Percentiles rank a stretch among this genome's conserved stretches.
Evolutionary conservation across 2,888 invertebrate species (phyloP).

Genomic region (Lithodes maja): DNA sequence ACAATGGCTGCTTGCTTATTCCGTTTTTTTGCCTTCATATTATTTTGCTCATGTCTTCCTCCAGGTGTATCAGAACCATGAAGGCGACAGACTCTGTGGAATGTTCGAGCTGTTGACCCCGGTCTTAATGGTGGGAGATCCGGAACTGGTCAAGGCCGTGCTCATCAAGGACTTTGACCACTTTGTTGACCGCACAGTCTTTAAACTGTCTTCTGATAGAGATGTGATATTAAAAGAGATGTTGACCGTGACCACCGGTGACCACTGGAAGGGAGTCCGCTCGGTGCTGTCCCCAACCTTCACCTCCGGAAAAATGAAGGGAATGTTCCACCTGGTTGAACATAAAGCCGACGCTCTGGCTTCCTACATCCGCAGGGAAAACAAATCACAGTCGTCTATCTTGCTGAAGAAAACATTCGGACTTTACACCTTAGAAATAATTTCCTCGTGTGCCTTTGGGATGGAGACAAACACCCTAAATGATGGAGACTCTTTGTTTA

Average conservation of each 20-base stretch:
- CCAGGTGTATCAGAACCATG: constrained; percentile 41
- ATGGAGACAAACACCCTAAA: constrained; percentile 43
- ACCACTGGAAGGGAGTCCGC: constrained; percentile 81
- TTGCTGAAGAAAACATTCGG: constrained; percentile 39
- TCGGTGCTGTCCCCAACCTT: constrained; percentile 81
- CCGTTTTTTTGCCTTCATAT: too few species aligned
- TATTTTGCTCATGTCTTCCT: too few species aligned
- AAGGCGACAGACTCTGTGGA: constrained; percentile 19
- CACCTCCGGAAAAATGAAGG: constrained; percentile 81
- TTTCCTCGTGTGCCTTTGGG: constrained; percentile 59
- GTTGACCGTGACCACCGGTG: constrained; percentile 73
- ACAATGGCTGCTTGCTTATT: too few species aligned
- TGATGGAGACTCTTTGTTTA: constrained; percentile 40
- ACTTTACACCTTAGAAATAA: constrained; percentile 52
- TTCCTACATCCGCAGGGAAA: constrained; percentile 6
- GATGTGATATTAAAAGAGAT: constrained; percentile 37
- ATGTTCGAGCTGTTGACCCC: constrained; percentile 26
- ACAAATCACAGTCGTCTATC: neutral
- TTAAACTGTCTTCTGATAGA: neutral
- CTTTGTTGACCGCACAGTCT: constrained; percentile 51
- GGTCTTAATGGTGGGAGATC: constrained; percentile 26
- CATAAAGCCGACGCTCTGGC: constrained; percentile 25
- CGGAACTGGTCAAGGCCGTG: constrained; percentile 44
- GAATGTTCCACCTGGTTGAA: constrained; percentile 75
- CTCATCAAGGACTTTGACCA: constrained; percentile 63